Base-by-base conservation (phyloP, 1,140 invertebrate species). In the Bombus pascuorum region DNA sequence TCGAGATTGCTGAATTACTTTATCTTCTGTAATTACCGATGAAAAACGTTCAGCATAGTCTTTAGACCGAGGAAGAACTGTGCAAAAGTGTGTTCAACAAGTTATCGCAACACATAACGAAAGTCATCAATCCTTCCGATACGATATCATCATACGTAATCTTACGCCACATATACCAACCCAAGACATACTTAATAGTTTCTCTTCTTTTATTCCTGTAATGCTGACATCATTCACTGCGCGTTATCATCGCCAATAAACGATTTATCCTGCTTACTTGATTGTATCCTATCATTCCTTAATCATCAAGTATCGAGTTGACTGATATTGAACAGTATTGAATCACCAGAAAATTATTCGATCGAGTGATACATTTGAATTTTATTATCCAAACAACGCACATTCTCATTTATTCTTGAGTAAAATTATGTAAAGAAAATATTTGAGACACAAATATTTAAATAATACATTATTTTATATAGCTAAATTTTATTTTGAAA, bases 201-300 rank as follows among this genome's bases (percentile, higher is more conserved):
- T 34, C 57, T 47, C 15, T 18, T 2, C 34, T 22, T 32, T 53
- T n/a, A 25, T 57, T 28, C 32, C 18, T 22, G 15, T 12, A 66
- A 34, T 39, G 37, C 32, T 42, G n/a, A 8, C 59, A 47, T 22
- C 25, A 68, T 76, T 34, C 44, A 15, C 9, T 18, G 22, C 15
- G 81, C 34, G 39, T 57, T 74, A 74, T 59, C 59, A 53, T 34
- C 39, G n/a, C n/a, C 28, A 73, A n/a, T 73, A 57, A 59, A 47
- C 37, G 59, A 37, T 18, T 66, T 18, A 59, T 37, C 34, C 42
- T 10, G 81, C 25, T 83, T 53, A 75, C 42, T 44, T 53, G 66
- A 77, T 76, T 83, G 22, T 42, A 28, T 62, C 72, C 65, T 28
- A 68, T 53, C 42, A 10, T 37, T 44, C 44, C 72, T 83, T 66